Percentiles rank a stretch among this genome's conserved stretches.
Evolutionary conservation across 30 jellyfish, hydroid and myxozoan genomes (phyloP).

Genomic region (Aurelia aurita): DNA sequence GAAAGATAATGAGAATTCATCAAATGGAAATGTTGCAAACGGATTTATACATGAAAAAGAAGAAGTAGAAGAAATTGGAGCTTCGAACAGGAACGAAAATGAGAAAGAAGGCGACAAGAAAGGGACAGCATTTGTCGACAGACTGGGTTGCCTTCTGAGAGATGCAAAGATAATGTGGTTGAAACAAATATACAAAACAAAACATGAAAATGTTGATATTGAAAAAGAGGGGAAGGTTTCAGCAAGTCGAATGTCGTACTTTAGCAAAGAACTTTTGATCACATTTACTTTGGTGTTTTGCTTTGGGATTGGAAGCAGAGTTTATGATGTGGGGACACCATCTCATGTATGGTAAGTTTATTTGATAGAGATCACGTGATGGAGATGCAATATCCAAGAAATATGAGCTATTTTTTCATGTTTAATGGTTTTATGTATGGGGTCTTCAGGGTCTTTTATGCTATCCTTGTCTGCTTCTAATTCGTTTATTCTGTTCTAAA

Average conservation of each 20-base stretch:
- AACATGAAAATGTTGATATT: not conserved
- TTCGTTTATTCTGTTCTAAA: too few relatives aligned
- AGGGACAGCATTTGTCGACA: constrained; percentile 1
- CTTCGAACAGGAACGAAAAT: constrained; percentile 11
- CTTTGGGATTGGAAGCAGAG: constrained; percentile 50
- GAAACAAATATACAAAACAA: constrained; percentile 7
- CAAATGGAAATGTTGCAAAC: not conserved
- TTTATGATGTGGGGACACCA: constrained; percentile 60
- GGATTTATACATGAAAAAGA: not conserved
- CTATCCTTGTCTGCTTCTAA: too few relatives aligned
- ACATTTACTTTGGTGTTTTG: constrained; percentile 20
- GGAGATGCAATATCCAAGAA: too few relatives aligned
- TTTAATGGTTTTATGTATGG: too few relatives aligned
- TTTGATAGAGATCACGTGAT: too few relatives aligned
- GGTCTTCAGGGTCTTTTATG: too few relatives aligned
- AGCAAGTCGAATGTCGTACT: constrained; percentile 7
- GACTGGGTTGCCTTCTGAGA: constrained; percentile 54
- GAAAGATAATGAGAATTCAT: not conserved
- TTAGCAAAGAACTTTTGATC: constrained; percentile 21
- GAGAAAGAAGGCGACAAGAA: not conserved
- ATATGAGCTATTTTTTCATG: too few relatives aligned
- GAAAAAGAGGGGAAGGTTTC: not conserved
- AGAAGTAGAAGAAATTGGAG: not conserved
- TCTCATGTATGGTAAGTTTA: constrained; percentile 75
- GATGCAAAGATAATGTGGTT: constrained; percentile 31